These are phyloP conservation scores for Lutraria lutraria DNA, from an alignment of 2,888 invertebrate genomes.

Conservation along the genomic window DNA sequence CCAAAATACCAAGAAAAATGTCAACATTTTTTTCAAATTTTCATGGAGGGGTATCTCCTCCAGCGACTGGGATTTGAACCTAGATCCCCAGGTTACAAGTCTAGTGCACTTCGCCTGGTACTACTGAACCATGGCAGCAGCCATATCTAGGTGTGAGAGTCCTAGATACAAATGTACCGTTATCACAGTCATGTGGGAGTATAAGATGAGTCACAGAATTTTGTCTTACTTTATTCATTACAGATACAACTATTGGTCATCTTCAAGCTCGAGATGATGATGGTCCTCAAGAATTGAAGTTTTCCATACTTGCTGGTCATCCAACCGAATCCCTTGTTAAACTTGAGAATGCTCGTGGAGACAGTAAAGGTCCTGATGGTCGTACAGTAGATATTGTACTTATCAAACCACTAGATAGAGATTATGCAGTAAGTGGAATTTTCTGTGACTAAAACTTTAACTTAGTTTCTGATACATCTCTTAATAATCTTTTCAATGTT, in stretches of 20 bases:
- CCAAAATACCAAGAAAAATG: too few relatives aligned
- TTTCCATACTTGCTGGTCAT: constrained; percentile 70
- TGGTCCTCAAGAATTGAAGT: constrained; percentile 74
- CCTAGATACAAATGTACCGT: too few relatives aligned
- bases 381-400: constrained; percentile 79
- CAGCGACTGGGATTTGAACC: too few relatives aligned
- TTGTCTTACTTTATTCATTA: constrained; percentile 29
- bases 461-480: too few relatives aligned
- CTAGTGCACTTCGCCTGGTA: too few relatives aligned
- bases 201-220: not conserved
- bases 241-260: constrained; percentile 76
- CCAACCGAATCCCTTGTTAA: constrained; percentile 69
- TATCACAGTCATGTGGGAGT: too few relatives aligned
- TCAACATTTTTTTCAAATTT: too few relatives aligned
- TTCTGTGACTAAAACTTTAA: not conserved
- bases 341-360: constrained; percentile 69
- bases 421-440: constrained; percentile 58
- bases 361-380: constrained; percentile 55
- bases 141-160: too few relatives aligned
- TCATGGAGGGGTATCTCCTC: too few relatives aligned
- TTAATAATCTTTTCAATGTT: too few relatives aligned
- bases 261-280: constrained; percentile 78
- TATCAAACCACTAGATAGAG: constrained; percentile 76
- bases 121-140: too few relatives aligned
- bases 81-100: too few relatives aligned